Percentiles rank a stretch among this genome's conserved stretches.
Evolutionary conservation across 2,888 invertebrate genomes (phyloP).

Genomic region (Amblyteles armatorius): DNA sequence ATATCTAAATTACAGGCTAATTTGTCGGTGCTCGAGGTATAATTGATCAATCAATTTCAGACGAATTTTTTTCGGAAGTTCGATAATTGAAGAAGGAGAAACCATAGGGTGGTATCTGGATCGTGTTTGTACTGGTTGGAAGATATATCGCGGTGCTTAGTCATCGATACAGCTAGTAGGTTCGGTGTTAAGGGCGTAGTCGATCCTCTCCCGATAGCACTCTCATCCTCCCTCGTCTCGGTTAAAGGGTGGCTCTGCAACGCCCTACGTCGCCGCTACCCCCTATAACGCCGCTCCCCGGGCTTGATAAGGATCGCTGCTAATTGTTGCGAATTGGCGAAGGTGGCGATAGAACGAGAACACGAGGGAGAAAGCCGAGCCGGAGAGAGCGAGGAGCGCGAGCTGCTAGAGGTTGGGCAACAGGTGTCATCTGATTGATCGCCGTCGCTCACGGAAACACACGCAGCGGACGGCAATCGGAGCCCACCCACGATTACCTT

Average conservation of each 20-base stretch:
- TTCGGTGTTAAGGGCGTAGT: conserved; percentile 36
- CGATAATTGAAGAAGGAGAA: not conserved
- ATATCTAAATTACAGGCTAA: conserved; percentile 26
- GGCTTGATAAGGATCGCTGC: conserved; percentile 82
- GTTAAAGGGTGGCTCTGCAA: conserved; percentile 41
- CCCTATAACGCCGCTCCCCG: conserved; percentile 61
- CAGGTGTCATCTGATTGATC: conserved; percentile 85
- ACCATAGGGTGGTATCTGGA: conserved; percentile 3
- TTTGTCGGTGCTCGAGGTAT: conserved; percentile 6
- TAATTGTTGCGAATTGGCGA: conserved; percentile 83
- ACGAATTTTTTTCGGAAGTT: not conserved
- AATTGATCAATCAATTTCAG: conserved; percentile 21
- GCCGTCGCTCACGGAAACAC: conserved; percentile 77
- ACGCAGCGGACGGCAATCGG: conserved; percentile 68
- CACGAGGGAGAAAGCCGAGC: conserved; percentile 71
- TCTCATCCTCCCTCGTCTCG: conserved; percentile 45
- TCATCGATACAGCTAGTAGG: conserved; percentile 39
- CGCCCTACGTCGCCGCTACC: conserved; percentile 40
- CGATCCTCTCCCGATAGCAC: conserved; percentile 51
- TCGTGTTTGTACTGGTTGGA: conserved; percentile 7
- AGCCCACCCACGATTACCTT: conserved; percentile 80
- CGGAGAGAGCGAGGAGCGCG: conserved; percentile 33
- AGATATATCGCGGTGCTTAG: conserved; percentile 20
- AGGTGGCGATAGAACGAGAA: conserved; percentile 80
- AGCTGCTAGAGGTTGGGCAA: conserved; percentile 75